Percentiles rank a stretch among this genome's conserved stretches.
Conservation (phyloP, 2,113 vertebrate genomes). For the Gallinago media region DNA sequence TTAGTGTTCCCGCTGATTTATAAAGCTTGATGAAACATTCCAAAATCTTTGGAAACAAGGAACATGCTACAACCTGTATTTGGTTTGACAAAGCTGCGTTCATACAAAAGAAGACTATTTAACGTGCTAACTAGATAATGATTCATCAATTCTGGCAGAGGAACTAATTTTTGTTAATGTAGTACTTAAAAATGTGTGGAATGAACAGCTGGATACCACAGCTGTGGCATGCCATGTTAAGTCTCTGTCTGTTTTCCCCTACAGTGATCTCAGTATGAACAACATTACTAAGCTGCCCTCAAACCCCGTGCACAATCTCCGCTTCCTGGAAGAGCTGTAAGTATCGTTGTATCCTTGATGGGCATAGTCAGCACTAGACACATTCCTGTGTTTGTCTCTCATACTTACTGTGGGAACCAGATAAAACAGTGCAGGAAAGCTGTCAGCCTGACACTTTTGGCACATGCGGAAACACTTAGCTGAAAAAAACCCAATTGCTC, state of each 20-base stretch:
- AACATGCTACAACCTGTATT: constrained; percentile 2
- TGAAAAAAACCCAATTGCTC: constrained; percentile 24
- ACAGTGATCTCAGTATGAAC: constrained; percentile 96
- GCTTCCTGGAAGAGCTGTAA: constrained; percentile 95
- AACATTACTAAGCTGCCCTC: constrained; percentile 87
- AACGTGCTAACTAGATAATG: constrained; percentile 40
- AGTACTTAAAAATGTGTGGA: constrained; percentile 71
- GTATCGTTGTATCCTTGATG: constrained; percentile 71
- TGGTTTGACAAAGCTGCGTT: background rate
- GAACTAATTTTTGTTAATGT: constrained; percentile 56
- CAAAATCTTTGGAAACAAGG: constrained; percentile 4
- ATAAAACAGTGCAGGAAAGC: constrained; percentile 73
- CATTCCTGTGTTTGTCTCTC: constrained; percentile 73
- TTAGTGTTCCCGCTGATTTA: constrained; percentile 45
- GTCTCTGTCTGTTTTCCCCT: constrained; percentile 75
- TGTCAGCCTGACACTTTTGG: constrained; percentile 74
- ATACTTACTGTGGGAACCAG: constrained; percentile 77
- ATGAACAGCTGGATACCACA: constrained; percentile 71
- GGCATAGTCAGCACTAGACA: constrained; percentile 41
- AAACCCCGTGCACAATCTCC: constrained; percentile 82
- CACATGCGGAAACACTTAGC: constrained; percentile 80
- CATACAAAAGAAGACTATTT: background rate
- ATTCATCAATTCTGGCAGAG: constrained; percentile 58
- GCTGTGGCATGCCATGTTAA: constrained; percentile 61
- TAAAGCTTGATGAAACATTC: constrained; percentile 5